phyloP scores from a whole-genome alignment of 2,888 invertebrate genomes.

The Belgica antarctica region DNA sequence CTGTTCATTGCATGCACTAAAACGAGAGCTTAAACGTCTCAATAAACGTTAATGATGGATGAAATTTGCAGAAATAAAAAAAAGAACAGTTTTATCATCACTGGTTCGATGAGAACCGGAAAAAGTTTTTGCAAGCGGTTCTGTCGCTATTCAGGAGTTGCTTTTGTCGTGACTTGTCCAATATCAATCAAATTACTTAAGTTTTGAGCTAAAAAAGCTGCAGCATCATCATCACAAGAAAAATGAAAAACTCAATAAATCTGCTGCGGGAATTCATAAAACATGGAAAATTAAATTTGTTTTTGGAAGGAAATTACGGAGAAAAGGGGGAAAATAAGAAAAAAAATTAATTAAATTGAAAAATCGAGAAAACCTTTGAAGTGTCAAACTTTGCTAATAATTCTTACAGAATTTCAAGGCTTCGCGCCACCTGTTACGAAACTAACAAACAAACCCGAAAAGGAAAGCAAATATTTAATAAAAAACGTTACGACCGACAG shows the following conservation, averaged over 20 bases:
- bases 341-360: conserved; percentile 15
- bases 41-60: conserved; percentile 27
- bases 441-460: no score
- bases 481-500: conserved; percentile 29
- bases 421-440: background rate
- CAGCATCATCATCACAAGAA: background rate
- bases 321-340: no score
- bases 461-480: conserved; percentile 29
- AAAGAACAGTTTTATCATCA: background rate
- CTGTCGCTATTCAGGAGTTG: background rate
- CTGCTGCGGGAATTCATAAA: background rate
- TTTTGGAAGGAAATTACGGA: background rate
- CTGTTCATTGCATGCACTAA: conserved; percentile 1
- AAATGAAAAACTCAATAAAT: background rate
- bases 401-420: no score
- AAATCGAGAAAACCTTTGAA: no score
- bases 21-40: conserved; percentile 11
- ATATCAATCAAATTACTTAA: conserved; percentile 21
- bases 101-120: background rate
- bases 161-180: background rate
- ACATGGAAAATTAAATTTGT: background rate
- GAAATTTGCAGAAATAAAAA: background rate
- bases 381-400: no score
- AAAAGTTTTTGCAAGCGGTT: background rate
- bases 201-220: conserved; percentile 11